Evolutionary conservation across 2,888 invertebrate genomes (phyloP), one percentile per base, ranked within the genome.

Genomic region (Rhagium mordax): DNA sequence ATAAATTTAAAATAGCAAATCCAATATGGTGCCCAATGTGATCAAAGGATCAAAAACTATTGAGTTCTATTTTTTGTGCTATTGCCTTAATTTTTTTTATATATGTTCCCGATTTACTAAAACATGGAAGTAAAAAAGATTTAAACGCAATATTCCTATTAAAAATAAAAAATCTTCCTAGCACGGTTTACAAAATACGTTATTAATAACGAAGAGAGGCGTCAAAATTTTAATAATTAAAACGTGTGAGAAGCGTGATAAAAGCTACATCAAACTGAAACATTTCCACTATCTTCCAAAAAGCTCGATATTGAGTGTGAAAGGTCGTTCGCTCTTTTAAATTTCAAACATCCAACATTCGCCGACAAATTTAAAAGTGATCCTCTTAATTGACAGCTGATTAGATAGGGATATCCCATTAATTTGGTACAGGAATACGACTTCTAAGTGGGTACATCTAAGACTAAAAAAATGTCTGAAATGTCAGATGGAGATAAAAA

Each of bases 311-410:
- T 64, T 69, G 13, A 20, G 72, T 55, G 59, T 69, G 69, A 72
- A 64, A 69, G 61, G 55, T 57, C 47, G 55, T 69, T 67, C 48
- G 68, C 24, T 71, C 57, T 47, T 64, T 71, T 10, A 41, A 24
- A 41, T 4, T 57, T 65, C 65, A 20, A 57, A 48, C 24, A 27
- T 24, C 27, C n/a, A 16, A 20, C 53, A 49, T 67, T 65, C 59
- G 51, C 71, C 72, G 77, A 82, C 84, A 83, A 85, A 83, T 83
- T 83, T 75, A 78, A 65, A 80, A 78, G 79, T 80, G 82, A 81
- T 83, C 83, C 77, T 79, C 78, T 84, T 86, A 86, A 86, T 86
- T 86, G 86, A 86, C 86, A 86, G 85, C 83, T 83, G 86, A 86
- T 86, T 86, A 86, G 86, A 86, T 85, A 84, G 76, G 75, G 79